Evolutionary conservation across 2,113 vertebrate genomes (phyloP).

Genomic region (Litocranius walleri): DNA sequence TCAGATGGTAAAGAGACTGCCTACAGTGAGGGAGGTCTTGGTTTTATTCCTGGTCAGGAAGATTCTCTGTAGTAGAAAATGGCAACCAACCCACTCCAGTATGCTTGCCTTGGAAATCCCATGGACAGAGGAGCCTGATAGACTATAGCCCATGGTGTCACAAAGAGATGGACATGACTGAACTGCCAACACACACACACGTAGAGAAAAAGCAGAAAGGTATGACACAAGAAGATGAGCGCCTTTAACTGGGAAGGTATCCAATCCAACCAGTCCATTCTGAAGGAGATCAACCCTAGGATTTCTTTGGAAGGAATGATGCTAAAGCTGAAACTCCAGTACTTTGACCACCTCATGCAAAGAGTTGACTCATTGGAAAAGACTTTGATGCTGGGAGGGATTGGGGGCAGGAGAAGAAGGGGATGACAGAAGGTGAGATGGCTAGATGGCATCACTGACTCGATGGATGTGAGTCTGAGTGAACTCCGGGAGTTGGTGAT

Average conservation of each 20-base stretch:
- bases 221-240: background rate
- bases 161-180: background rate
- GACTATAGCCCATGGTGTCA: background rate
- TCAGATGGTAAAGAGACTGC: background rate
- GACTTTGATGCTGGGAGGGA: too few species aligned
- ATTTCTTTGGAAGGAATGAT: too few species aligned
- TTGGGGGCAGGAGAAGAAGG: too few species aligned
- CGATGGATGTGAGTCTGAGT: too few species aligned
- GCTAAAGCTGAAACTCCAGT: too few species aligned
- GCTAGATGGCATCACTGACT: too few species aligned
- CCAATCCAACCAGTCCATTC: background rate
- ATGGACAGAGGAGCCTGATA: background rate
- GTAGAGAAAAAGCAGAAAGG: background rate
- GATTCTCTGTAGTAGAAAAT: background rate
- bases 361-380: too few species aligned
- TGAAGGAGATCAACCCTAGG: too few species aligned
- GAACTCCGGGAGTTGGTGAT: too few species aligned
- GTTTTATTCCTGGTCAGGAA: background rate
- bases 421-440: too few species aligned
- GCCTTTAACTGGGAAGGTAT: background rate
- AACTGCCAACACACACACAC: background rate
- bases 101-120: background rate
- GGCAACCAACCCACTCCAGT: background rate
- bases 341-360: too few species aligned
- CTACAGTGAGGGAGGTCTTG: background rate